Evolutionary conservation across 2,797 vertebrate species (phyloP).

Genomic region (Neostethus bicornis): DNA sequence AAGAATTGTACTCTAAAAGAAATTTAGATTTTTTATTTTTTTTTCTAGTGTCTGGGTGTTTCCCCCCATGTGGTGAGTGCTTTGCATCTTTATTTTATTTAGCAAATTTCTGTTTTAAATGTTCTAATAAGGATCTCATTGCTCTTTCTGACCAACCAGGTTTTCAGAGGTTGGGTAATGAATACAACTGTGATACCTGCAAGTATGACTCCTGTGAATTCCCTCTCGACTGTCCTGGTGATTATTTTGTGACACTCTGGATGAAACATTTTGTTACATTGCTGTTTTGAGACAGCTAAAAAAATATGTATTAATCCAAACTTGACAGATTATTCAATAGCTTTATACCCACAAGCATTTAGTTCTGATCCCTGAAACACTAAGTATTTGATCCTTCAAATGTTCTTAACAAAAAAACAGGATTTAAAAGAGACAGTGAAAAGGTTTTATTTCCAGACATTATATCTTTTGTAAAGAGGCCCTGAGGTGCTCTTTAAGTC

Average conservation of each 20-base stretch:
- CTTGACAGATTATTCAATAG: conserved; percentile 66
- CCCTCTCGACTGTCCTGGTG: conserved; percentile 81
- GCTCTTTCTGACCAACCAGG: conserved; percentile 52
- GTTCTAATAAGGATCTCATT: background rate
- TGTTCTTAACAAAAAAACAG: conserved; percentile 66
- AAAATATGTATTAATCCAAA: conserved; percentile 47
- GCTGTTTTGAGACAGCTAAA: conserved; percentile 36
- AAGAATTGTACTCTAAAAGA: conserved; percentile 13
- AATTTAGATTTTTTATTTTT: conserved; percentile 30
- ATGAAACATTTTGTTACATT: conserved; percentile 41
- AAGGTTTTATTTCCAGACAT: conserved; percentile 73
- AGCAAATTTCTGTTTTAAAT: background rate
- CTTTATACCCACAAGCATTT: conserved; percentile 52
- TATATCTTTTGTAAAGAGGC: conserved; percentile 71
- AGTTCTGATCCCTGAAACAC: conserved; percentile 60
- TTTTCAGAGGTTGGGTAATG: conserved; percentile 68
- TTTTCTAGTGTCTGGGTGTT: conserved; percentile 78
- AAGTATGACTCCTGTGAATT: conserved; percentile 74
- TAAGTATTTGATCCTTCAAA: conserved; percentile 70
- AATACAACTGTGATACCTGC: conserved; percentile 76
- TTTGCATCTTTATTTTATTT: background rate
- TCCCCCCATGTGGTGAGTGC: conserved; percentile 86
- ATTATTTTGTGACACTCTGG: conserved; percentile 36
- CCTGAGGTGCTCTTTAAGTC: conserved; percentile 74
- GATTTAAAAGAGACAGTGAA: conserved; percentile 63